Conservation (phyloP, 1,140 invertebrate genomes). For the Ceratina australensis region DNA sequence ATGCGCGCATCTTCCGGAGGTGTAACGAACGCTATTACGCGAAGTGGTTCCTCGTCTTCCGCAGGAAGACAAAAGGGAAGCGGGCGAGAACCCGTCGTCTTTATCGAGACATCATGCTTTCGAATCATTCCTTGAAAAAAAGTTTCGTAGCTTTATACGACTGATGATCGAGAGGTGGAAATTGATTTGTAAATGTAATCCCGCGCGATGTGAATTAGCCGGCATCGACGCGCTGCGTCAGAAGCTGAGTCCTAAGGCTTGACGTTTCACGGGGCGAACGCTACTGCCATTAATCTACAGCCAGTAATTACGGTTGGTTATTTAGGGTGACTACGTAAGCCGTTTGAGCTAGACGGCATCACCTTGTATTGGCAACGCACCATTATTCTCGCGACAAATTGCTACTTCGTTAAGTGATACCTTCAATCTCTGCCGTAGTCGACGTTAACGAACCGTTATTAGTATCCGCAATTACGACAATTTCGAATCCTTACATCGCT, state of each 20-base stretch:
- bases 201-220: conserved; percentile 6
- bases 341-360: not conserved
- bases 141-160: not conserved
- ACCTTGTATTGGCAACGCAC: not conserved
- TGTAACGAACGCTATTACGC: conserved; percentile 45
- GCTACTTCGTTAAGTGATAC: conserved; percentile 1
- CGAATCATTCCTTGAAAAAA: not conserved
- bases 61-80: not conserved
- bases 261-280: conserved; percentile 9
- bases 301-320: conserved; percentile 32
- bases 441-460: not conserved
- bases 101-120: not conserved
- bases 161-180: not conserved
- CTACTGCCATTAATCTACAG: conserved; percentile 26
- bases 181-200: not conserved
- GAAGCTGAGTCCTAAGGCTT: conserved; percentile 15
- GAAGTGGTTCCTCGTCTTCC: conserved; percentile 29
- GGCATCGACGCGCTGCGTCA: not conserved
- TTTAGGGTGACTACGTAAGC: conserved; percentile 20
- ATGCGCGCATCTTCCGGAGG: conserved; percentile 51
- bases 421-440: not conserved
- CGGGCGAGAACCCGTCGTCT: conserved; percentile 8
- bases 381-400: conserved; percentile 27
- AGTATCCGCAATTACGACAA: not conserved
- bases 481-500: not conserved